Evolutionary conservation across 2,113 vertebrate species (phyloP), one percentile per base, ranked within the genome.

Genomic region (Coreoperca whiteheadi): DNA sequence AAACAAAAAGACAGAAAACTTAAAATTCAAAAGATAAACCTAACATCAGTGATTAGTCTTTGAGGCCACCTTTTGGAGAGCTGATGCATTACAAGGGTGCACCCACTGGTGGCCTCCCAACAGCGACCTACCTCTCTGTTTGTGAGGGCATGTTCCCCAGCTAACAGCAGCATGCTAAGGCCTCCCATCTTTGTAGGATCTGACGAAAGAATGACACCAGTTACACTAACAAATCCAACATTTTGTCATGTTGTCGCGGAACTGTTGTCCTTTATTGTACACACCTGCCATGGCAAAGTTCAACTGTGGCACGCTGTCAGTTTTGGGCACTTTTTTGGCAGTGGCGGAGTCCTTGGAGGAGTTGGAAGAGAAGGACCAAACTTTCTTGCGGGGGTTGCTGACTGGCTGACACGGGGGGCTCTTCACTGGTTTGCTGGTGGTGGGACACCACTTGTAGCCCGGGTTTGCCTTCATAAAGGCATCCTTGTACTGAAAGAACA

Each of bases 401-500:
- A 98, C 94, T 66, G 96, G 86, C 46, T 96, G 94, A 87, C 85
- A 93, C 64, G 97, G 79, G 25, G 97, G 95, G 41, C 95, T 97
- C 93, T 99, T 99, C 46, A 99, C 95, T 71, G 98, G 98, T 94
- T 99, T 98, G 94, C 97, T 99, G 88, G 97, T 99, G 68, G 97
- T 96, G 61, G 98, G 98, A 94, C 98, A 99, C 98, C 98, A 99
- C 92, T 98, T 99, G 93, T 99, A 99, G 79, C 98, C 98, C 32
- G 98, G 98, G 78, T 99, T 99, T 60, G 98, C 98, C 93, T 99
- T 99, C 98, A 99, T 99, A 90, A 99, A 99, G 34, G 98, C 98
- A 93, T 99, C 98, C 77, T 99, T 99, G 92, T 99, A 99, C 98
- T 99, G 90, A 86, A 93, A 92, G 1, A 82, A 74, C 8, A 77